phyloP scores from a whole-genome alignment of 2,113 vertebrate species.

The Scomber scombrus region DNA sequence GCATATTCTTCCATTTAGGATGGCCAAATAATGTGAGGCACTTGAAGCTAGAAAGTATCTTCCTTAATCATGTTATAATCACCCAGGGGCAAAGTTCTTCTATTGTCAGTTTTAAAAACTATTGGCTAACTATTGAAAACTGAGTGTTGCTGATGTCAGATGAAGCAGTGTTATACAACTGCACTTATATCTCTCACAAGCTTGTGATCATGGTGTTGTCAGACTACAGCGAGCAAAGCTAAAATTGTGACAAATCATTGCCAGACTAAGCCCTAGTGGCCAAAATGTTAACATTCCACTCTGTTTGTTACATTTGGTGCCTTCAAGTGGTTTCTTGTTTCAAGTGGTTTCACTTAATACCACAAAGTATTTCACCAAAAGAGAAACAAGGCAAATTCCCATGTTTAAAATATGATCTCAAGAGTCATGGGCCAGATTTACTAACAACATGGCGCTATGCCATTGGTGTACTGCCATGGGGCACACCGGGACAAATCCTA shows the following conservation, averaged over 20 bases:
- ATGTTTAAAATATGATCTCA: not conserved
- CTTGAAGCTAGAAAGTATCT: too few species aligned
- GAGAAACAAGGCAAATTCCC: not conserved
- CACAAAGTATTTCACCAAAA: not conserved
- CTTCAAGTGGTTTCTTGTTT: not conserved
- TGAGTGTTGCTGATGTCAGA: not conserved
- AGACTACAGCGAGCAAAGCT: slow-evolving; percentile 11
- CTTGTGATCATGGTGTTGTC: not conserved
- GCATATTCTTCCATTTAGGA: not conserved
- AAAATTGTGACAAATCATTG: not conserved
- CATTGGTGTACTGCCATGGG: too few species aligned
- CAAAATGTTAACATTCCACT: not conserved
- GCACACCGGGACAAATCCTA: too few species aligned
- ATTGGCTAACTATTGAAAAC: not conserved
- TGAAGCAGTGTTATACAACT: not conserved
- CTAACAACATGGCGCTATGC: too few species aligned
- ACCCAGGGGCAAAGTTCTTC: too few species aligned
- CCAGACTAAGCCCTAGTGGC: not conserved
- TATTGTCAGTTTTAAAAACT: too few species aligned
- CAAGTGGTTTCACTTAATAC: not conserved
- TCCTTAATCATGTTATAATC: too few species aligned
- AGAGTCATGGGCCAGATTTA: not conserved
- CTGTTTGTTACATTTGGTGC: not conserved
- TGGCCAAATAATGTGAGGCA: not conserved
- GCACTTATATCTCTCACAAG: too few species aligned